Conservation (phyloP, 92 coral and sea anemone genomes). For the Meandrina meandrites region DNA sequence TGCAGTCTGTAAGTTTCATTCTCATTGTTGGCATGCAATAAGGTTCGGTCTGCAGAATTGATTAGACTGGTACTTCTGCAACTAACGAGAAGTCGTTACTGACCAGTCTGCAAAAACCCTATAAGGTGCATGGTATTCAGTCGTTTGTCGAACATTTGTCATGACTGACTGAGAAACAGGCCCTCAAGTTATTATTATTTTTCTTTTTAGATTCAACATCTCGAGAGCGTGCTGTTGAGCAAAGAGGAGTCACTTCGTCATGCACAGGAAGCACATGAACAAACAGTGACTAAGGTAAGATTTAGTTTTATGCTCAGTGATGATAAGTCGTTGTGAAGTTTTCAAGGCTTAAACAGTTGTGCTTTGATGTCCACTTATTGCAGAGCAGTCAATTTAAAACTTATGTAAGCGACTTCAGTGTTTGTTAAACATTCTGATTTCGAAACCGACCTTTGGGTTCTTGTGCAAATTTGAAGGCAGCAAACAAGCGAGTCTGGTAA, state of each 20-base stretch:
- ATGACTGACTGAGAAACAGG: too few relatives aligned
- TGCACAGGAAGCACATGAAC: constrained; percentile 81
- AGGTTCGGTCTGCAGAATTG: background rate
- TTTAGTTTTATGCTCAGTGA: too few relatives aligned
- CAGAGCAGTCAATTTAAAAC: too few relatives aligned
- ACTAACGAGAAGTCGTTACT: background rate
- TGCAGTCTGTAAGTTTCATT: background rate
- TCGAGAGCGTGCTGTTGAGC: constrained; percentile 71
- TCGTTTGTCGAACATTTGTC: too few relatives aligned
- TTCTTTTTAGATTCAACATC: constrained; percentile 71
- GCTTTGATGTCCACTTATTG: background rate
- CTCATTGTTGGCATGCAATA: background rate
- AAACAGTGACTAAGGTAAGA: constrained; percentile 86
- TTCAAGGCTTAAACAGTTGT: too few relatives aligned
- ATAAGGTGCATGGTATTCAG: background rate
- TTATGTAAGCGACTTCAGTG: background rate
- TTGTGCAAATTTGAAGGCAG: too few relatives aligned
- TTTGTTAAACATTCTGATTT: background rate
- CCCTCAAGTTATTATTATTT: background rate
- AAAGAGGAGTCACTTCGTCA: constrained; percentile 78
- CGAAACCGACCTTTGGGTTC: too few relatives aligned
- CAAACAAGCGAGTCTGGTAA: too few relatives aligned
- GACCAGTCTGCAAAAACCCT: background rate
- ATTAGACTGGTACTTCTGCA: background rate
- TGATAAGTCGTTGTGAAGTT: too few relatives aligned